Base-by-base conservation (phyloP, 2,888 invertebrate species). In the Lepetodrilus schrolli region DNA sequence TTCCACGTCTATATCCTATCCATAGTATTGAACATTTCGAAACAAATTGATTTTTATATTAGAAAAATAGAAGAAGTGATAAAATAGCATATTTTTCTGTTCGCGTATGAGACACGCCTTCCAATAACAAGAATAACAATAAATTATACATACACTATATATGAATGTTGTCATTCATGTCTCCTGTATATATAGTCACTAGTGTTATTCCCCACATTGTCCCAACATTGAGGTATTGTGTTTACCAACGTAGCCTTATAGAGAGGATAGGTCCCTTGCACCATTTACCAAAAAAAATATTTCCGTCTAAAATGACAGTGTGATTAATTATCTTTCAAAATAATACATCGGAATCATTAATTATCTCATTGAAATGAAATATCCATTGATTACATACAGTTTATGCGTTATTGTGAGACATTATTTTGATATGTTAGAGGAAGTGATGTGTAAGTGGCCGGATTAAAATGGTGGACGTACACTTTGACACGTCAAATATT, bases 401-500 rank as follows among this genome's bases (percentile, higher is more conserved):
- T 4, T n/a, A 48, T 48, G 4, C 5, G 1, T 48, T 4, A 20
- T 48, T 48, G 7, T 1, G 21, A 17, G 48, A 20, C 20, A 20
- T 48, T 48, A 48, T 21, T 2, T 48, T 4, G 4, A 20, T n/a
- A n/a, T n/a, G n/a, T n/a, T n/a, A n/a, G n/a, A n/a, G n/a, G n/a
- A n/a, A n/a, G n/a, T n/a, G n/a, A n/a, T 58, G 58, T 30, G 17
- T 17, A 58, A 34, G 58, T 58, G 48, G 47, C 17, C 48, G n/a
- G n/a, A n/a, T n/a, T n/a, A n/a, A 48, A 48, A 58, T 58, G 30
- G 58, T 30, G 13, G 30, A 30, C 7, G n/a, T 17, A 58, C 3
- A 30, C 30, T 30, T n/a, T 58, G 58, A 58, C 58, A 58, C 58
- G 58, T 58, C n/a, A n/a, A n/a, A n/a, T n/a, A n/a, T n/a, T n/a